Base-by-base conservation (phyloP, 2,113 vertebrate genomes). In the Vidua chalybeata region DNA sequence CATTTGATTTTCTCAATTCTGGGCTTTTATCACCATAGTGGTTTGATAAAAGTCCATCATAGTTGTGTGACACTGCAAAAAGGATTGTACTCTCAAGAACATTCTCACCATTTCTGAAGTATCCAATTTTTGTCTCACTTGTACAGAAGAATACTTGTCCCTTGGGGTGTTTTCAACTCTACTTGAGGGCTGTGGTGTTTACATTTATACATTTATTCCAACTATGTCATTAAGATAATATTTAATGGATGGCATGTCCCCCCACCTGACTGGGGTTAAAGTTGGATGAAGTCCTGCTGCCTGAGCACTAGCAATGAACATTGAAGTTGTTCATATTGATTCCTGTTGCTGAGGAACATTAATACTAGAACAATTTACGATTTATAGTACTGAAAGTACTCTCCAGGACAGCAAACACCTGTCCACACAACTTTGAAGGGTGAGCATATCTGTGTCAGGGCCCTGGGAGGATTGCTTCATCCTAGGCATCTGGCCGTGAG, bases 51-150 rank as follows among this genome's bases (percentile, higher is more conserved):
- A 98, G 95, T 97, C 83, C 89, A 87, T 54, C 95, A 95, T 93
- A 94, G 94, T 87, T 12, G 90, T 97, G 97, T 97, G 97, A 98
- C 97, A 98, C 96, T 98, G 98, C 97, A 98, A 98, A 98, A 98
- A 98, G 98, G 97, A 94, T 96, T 95, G 84, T 96, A 96, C 74
- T 54, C 93, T 85, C 76, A 97, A 91, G 93, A 97, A 98, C 97
- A 97, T 98, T 98, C 97, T 98, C 98, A 97, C 98, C 95, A 95
- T 97, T 94, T 97, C 75, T 89, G 54, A 97, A 92, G 84, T 92
- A 97, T 90, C 91, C 96, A 92, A 93, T 97, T 98, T 97, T 97
- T 93, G 77, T 98, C 97, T 97, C 97, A 97, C 97, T 97, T 96
- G 73, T 90, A 69, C 30, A 31, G 84, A 96, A 94, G 79, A 92